Evolutionary conservation across 2,113 vertebrate genomes (phyloP).

Genomic region (Merops nubicus): DNA sequence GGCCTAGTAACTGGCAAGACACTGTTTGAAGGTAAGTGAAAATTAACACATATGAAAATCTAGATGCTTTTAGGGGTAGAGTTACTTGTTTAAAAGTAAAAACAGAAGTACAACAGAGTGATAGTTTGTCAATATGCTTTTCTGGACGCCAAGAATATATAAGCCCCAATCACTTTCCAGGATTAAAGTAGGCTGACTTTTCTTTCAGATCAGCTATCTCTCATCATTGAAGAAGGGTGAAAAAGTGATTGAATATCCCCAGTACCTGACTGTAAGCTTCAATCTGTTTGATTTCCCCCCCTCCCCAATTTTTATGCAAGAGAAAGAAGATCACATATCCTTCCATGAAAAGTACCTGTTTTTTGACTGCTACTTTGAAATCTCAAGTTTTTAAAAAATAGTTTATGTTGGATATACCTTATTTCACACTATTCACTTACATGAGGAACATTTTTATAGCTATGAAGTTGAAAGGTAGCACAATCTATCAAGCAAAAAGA

Average conservation of each 20-base stretch:
- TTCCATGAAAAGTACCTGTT: background rate
- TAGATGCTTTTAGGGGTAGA: background rate
- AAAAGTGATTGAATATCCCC: background rate
- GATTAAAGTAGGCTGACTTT: background rate
- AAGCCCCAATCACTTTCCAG: background rate
- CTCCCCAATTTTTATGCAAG: background rate
- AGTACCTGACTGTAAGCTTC: background rate
- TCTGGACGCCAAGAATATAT: background rate
- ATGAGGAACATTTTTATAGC: background rate
- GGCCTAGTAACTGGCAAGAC: no score
- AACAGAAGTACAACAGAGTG: background rate
- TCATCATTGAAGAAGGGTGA: background rate
- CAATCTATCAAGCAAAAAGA: background rate
- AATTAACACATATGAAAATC: background rate
- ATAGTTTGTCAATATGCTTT: background rate
- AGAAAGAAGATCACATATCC: no score
- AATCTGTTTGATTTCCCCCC: rapidly evolving
- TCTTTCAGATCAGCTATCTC: background rate
- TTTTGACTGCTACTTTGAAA: background rate
- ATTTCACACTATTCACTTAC: background rate
- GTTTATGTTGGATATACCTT: background rate
- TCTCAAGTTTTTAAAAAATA: background rate
- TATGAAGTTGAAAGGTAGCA: background rate
- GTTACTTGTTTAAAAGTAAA: background rate
- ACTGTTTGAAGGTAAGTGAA: background rate